phyloP scores from a whole-genome alignment of 2,888 invertebrate genomes.

The Panopea generosa region DNA sequence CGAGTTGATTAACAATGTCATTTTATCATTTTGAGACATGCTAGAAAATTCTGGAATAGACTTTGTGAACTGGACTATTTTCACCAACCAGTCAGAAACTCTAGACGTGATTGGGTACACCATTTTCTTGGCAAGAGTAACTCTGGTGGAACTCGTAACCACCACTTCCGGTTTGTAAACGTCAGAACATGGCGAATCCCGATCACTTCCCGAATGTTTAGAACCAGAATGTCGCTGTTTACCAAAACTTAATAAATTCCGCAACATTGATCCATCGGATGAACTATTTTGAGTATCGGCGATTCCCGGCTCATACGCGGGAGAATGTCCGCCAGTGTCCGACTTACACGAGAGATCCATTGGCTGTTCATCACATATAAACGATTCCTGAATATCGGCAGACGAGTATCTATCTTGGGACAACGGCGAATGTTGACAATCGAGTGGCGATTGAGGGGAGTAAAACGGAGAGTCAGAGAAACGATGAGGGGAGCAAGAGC shows the following conservation, averaged over 20 bases:
- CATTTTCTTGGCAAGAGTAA: conserved; percentile 84
- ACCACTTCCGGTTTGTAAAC: conserved; percentile 53
- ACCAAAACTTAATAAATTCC: conserved; percentile 51
- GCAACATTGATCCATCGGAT: conserved; percentile 53
- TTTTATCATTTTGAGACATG: conserved; percentile 80
- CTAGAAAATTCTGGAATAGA: conserved; percentile 80
- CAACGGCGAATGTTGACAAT: conserved; percentile 9
- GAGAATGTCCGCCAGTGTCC: conserved; percentile 19
- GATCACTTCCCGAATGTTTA: conserved; percentile 33
- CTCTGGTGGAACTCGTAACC: conserved; percentile 73
- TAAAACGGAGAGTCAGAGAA: conserved; percentile 27
- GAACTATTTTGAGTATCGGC: conserved; percentile 34
- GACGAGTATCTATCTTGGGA: neutral
- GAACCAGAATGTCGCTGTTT: conserved; percentile 10
- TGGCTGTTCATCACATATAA: conserved; percentile 69
- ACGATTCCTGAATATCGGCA: conserved; percentile 15
- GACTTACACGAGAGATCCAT: conserved; percentile 80
- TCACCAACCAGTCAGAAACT: conserved; percentile 83
- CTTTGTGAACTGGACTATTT: conserved; percentile 81
- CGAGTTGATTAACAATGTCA: conserved; percentile 79
- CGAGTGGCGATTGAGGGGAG: conserved; percentile 23
- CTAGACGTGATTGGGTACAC: conserved; percentile 82
- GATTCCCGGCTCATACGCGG: neutral
- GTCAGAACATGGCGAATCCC: conserved; percentile 63
- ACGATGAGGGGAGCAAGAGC: conserved; percentile 40